These are phyloP conservation scores for Acanthosoma haemorrhoidale DNA, from an alignment of 2,888 invertebrate species.

Conservation along the genomic window DNA sequence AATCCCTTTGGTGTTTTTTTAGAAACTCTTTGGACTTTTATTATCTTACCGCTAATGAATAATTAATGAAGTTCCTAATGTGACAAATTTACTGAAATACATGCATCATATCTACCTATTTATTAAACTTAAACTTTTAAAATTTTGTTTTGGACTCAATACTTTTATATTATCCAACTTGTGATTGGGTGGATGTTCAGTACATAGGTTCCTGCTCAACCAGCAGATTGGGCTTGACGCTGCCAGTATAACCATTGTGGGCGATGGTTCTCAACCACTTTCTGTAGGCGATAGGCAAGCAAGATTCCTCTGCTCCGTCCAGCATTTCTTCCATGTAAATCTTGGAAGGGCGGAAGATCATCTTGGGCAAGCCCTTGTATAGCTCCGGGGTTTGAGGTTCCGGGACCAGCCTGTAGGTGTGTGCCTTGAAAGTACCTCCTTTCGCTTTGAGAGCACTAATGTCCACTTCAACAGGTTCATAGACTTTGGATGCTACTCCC, in stretches of 20 bases:
- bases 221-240: conserved; percentile 31
- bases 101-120: no score
- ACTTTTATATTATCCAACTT: not conserved
- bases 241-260: conserved; percentile 37
- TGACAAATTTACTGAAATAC: no score
- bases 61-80: no score
- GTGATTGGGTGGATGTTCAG: no score
- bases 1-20: no score
- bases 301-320: conserved; percentile 36
- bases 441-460: conserved; percentile 28
- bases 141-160: not conserved
- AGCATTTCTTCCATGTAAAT: conserved; percentile 35
- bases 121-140: no score
- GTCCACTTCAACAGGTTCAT: conserved; percentile 29
- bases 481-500: conserved; percentile 31
- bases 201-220: conserved; percentile 18
- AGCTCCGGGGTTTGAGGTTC: conserved; percentile 30
- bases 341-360: conserved; percentile 35
- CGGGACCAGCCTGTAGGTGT: conserved; percentile 30
- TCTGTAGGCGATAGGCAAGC: conserved; percentile 35
- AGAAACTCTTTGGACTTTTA: no score
- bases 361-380: conserved; percentile 27
- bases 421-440: conserved; percentile 32
- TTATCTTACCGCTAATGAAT: no score
- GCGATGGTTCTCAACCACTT: conserved; percentile 33